Evolutionary conservation across 2,113 vertebrate species (phyloP).

Genomic region (Ellobius talpinus): DNA sequence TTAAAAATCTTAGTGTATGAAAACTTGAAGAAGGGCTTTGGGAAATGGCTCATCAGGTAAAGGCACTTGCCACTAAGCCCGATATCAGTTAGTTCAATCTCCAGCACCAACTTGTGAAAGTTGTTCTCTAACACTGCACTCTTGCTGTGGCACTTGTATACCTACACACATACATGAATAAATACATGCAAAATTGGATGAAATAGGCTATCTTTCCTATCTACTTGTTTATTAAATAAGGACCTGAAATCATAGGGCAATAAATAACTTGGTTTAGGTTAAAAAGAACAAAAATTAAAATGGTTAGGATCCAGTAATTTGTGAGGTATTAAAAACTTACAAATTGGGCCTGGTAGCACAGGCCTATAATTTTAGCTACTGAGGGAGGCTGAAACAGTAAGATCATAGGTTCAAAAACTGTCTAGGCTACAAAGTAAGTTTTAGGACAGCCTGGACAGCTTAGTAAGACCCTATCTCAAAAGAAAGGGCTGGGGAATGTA

Average conservation of each 20-base stretch:
- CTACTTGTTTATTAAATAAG: constrained; percentile 38
- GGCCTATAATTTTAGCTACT: not conserved
- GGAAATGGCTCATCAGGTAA: not conserved
- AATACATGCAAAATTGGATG: not conserved
- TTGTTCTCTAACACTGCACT: not conserved
- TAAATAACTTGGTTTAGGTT: constrained; percentile 36
- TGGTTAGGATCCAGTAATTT: constrained; percentile 51
- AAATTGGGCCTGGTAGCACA: not conserved
- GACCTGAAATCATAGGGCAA: constrained; percentile 34
- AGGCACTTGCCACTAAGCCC: not conserved
- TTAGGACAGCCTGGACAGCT: not conserved
- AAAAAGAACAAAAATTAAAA: constrained; percentile 39
- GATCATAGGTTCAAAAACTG: not conserved
- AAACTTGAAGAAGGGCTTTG: not conserved
- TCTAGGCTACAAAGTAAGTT: not conserved
- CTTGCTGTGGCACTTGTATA: not conserved
- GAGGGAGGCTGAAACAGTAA: not conserved
- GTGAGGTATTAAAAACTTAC: not conserved
- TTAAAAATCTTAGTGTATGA: not conserved
- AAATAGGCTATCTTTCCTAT: not conserved
- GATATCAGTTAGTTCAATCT: not conserved
- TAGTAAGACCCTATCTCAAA: not conserved
- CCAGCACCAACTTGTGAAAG: not conserved
- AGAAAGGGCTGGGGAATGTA: not conserved
- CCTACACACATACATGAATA: not conserved